phyloP scores from a whole-genome alignment of 2,113 vertebrate species.

The Pelecanus crispus region DNA sequence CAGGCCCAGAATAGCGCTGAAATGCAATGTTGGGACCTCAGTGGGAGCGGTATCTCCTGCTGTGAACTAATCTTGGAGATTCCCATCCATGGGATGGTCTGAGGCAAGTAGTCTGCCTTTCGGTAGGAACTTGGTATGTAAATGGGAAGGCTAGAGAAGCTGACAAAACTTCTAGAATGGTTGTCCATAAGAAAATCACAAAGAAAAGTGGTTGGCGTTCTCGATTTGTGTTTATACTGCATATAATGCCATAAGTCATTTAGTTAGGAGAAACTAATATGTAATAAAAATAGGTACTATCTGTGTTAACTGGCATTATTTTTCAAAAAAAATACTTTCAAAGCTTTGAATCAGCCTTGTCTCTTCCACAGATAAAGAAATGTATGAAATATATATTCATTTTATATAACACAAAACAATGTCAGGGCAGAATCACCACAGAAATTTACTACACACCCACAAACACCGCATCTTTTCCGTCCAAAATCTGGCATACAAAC shows the following conservation, averaged over 20 bases:
- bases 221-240: neutral
- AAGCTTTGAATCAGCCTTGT: neutral
- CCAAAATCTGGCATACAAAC: neutral
- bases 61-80: neutral
- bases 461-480: neutral
- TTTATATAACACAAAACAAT: accelerated
- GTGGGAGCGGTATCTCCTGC: neutral
- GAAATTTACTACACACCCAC: neutral
- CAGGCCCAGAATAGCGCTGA: neutral
- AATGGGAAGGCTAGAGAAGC: neutral
- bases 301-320: neutral
- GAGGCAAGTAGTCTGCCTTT: neutral
- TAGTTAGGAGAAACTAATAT: neutral
- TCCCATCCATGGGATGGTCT: neutral
- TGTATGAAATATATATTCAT: neutral
- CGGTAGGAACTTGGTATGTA: neutral
- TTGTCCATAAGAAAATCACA: neutral
- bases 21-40: neutral
- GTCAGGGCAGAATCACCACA: neutral
- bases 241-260: neutral
- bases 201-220: neutral
- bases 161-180: neutral
- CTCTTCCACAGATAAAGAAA: neutral
- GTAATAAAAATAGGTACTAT: neutral
- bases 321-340: neutral